Percentiles rank a stretch among this genome's conserved stretches.
Conservation (phyloP, 2,888 invertebrate genomes). For the Sesia apiformis region DNA sequence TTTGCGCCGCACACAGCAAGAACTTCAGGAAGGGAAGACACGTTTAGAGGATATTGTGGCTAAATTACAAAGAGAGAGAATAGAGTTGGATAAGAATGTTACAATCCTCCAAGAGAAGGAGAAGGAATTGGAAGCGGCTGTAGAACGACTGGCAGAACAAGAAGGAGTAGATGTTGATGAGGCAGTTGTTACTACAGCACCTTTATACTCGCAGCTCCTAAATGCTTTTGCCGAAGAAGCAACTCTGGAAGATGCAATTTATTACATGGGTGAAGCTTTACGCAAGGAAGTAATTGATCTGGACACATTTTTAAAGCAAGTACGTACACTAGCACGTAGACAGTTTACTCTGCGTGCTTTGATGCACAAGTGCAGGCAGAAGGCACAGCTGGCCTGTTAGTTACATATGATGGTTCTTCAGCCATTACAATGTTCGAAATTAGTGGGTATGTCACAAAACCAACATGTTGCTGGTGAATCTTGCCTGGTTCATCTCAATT, state of each 20-base stretch:
- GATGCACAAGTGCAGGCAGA: conserved; percentile 97
- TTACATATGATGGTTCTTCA: conserved; percentile 2
- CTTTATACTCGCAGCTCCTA: conserved; percentile 95
- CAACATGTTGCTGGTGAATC: too few relatives aligned
- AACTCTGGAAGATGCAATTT: conserved; percentile 98
- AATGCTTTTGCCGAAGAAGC: conserved; percentile 98
- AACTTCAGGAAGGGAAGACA: conserved; percentile 87
- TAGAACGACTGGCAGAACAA: conserved; percentile 83
- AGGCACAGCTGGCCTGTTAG: conserved; percentile 88
- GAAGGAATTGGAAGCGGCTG: conserved; percentile 86
- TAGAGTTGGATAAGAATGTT: conserved; percentile 89
- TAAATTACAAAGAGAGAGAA: conserved; percentile 84
- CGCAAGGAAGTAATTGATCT: conserved; percentile 94
- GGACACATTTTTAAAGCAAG: conserved; percentile 97
- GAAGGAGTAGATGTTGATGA: conserved; percentile 95
- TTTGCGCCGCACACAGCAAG: conserved; percentile 88
- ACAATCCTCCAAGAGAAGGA: conserved; percentile 89
- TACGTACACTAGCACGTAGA: conserved; percentile 93
- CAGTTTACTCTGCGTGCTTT: conserved; percentile 97
- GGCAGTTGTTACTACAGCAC: conserved; percentile 96
- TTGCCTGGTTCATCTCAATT: too few relatives aligned
- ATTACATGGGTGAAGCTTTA: conserved; percentile 96
- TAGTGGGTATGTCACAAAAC: too few relatives aligned
- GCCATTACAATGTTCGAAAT: not conserved
- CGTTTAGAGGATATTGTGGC: conserved; percentile 86